These are phyloP conservation scores for Labroides dimidiatus DNA, from an alignment of 2,797 vertebrate species.

Conservation along the genomic window DNA sequence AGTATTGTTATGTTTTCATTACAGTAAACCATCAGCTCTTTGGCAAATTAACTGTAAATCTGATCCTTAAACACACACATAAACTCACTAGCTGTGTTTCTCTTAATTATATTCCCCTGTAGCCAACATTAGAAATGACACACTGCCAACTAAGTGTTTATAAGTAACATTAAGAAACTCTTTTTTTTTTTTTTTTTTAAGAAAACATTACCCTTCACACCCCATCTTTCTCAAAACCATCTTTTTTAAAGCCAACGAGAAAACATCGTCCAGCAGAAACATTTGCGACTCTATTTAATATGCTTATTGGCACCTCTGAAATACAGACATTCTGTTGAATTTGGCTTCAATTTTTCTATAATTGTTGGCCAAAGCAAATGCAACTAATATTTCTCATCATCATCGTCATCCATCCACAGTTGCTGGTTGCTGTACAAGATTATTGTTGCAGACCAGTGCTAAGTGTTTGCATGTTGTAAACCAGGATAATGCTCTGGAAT, in stretches of 20 bases:
- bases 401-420: conserved; percentile 12
- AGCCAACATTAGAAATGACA: not conserved
- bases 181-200: not conserved
- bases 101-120: conserved; percentile 12
- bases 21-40: not conserved
- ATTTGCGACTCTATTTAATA: not conserved
- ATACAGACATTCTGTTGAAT: conserved; percentile 12
- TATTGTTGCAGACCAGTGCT: conserved; percentile 31
- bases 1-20: not conserved
- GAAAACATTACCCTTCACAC: not conserved
- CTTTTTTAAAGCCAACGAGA: not conserved
- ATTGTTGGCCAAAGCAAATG: conserved; percentile 2
- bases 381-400: conserved; percentile 14
- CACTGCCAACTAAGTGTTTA: conserved; percentile 5
- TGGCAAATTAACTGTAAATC: not conserved
- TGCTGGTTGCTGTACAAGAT: conserved; percentile 31
- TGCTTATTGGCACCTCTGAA: conserved; percentile 1
- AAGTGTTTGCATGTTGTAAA: conserved; percentile 32
- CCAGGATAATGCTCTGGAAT: conserved; percentile 41
- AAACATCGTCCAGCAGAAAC: not conserved
- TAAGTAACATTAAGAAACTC: conserved; percentile 5
- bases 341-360: not conserved
- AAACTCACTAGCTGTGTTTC: not conserved
- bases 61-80: not conserved
- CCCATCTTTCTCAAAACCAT: not conserved